phyloP scores from a whole-genome alignment of 2,113 vertebrate species.

The Cisticola juncidis region DNA sequence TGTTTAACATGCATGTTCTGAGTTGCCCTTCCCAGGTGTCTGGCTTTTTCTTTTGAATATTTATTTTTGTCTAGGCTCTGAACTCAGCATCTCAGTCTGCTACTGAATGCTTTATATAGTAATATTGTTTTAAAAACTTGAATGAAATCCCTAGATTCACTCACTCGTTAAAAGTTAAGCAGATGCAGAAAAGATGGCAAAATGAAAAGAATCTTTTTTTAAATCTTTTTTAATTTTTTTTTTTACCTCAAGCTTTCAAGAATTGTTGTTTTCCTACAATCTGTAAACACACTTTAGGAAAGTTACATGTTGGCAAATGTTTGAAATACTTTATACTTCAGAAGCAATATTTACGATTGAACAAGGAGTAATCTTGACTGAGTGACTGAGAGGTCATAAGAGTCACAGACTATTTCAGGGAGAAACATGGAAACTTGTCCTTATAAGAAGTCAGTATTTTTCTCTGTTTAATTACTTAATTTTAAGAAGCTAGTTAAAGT shows the following conservation, averaged over 20 bases:
- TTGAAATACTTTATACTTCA: not conserved
- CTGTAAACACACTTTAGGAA: not conserved
- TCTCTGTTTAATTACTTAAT: not conserved
- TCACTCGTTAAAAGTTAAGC: not conserved
- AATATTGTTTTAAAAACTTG: not conserved
- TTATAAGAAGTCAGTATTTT: not conserved
- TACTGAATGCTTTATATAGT: not conserved
- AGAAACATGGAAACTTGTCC: not conserved
- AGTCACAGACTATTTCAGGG: not conserved
- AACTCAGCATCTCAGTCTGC: not conserved
- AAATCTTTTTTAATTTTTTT: too few relatives aligned
- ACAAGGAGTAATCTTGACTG: not conserved
- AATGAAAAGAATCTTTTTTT: not conserved
- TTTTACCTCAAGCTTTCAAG: not conserved
- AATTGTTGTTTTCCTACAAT: not conserved
- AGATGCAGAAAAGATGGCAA: not conserved
- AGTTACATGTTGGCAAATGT: not conserved
- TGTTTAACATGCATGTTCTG: not conserved
- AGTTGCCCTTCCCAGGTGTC: not conserved
- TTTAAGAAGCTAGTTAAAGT: not conserved
- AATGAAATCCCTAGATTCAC: not conserved
- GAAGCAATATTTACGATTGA: not conserved
- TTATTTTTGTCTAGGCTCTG: not conserved
- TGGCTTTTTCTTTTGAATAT: not conserved
- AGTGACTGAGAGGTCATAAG: not conserved